Base-by-base conservation (phyloP, 2,797 vertebrate genomes). In the Thalassophryne amazonica region DNA sequence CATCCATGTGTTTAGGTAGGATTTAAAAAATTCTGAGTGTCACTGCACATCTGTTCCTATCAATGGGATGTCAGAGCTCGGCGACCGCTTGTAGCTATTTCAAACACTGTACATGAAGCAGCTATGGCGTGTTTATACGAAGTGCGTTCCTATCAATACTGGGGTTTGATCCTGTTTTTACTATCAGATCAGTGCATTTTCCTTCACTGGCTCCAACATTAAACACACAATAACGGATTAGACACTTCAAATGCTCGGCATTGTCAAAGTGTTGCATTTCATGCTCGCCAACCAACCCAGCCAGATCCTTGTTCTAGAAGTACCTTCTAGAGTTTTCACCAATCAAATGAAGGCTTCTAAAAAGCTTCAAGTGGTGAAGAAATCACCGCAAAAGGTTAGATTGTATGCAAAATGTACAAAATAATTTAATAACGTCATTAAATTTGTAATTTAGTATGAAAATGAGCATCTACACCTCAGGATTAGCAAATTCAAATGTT, bases 161-260 rank as follows among this genome's bases (percentile, higher is more conserved):
- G 27, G 31, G 18, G 27, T 35, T 46, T 5, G 52, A 74, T 74
- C 60, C 28, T 14, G 67, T 75, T 81, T 79, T 72, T 18, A 74
- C 57, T 68, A 65, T 73, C 36, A 59, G 70, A 78, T 81, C 67
- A 65, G 49, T 70, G 79, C 78, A 68, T 78, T 70, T 76, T 74
- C 73, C 59, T 60, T 38, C 45, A 48, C 65, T 54, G 32, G 60
- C 35, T 49, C 57, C 49, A 31, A 49, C 59, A 58, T 10, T 6
- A 60, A 29, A 9, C 8, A 15, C 57, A 16, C 14, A 6, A 22
- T 41, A 46, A 59, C 64, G 42, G 81, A 80, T 90, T 89, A 91
- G 85, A 91, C 89, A 92, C 87, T 85, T 78, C 3, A 9, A 81
- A 89, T 76, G 87, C 89, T 88, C 40, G 3, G 89, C 88, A 88